Conservation (phyloP, 2,888 invertebrate species). For the Prenolepis imparis region DNA sequence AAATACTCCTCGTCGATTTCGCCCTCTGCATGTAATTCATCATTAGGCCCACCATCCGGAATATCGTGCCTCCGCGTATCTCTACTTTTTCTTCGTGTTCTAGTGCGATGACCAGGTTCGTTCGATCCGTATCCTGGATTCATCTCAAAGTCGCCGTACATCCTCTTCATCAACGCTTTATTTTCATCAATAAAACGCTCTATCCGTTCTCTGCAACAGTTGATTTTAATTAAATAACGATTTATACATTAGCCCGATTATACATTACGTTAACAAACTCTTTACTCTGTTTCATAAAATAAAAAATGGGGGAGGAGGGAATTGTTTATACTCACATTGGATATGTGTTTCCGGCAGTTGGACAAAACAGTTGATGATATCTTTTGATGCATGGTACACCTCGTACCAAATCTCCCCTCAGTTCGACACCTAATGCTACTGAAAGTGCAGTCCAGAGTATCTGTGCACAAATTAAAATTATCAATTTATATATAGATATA, state of each 20-base stretch:
- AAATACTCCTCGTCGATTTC: conserved; percentile 87
- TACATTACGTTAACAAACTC: background rate
- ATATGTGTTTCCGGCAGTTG: conserved; percentile 96
- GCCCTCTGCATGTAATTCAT: conserved; percentile 83
- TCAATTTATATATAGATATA: conserved; percentile 77
- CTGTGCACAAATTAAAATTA: conserved; percentile 87
- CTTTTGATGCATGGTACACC: conserved; percentile 97
- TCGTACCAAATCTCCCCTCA: conserved; percentile 94
- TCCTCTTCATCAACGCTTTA: conserved; percentile 96
- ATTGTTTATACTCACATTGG: conserved; percentile 91
- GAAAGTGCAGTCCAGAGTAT: conserved; percentile 96
- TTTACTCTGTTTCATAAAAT: background rate
- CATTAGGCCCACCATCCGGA: conserved; percentile 82
- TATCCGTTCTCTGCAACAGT: conserved; percentile 92
- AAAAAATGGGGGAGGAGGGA: conserved; percentile 1
- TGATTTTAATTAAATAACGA: background rate
- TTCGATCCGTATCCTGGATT: conserved; percentile 87
- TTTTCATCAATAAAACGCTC: conserved; percentile 97
- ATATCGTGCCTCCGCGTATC: conserved; percentile 75
- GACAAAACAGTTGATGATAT: conserved; percentile 96
- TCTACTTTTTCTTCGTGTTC: conserved; percentile 74
- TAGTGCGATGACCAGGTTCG: conserved; percentile 77
- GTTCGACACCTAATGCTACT: conserved; percentile 94
- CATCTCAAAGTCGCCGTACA: conserved; percentile 96
- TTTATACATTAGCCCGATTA: background rate